Conservation (phyloP, 2,113 vertebrate genomes). For the Mobula birostris region DNA sequence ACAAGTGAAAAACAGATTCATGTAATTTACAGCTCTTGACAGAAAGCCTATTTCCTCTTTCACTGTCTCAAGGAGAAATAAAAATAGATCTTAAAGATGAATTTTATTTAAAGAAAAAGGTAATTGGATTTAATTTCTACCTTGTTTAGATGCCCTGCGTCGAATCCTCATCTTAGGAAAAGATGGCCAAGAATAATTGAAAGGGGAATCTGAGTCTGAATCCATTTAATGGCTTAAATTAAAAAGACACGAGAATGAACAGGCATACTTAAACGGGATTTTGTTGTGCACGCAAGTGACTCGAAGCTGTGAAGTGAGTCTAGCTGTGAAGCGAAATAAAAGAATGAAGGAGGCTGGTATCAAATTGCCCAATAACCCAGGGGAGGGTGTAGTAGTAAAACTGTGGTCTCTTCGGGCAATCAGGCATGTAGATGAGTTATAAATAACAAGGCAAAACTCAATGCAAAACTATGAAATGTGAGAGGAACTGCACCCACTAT, state of each 20-base stretch:
- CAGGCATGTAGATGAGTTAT: slow-evolving; percentile 62
- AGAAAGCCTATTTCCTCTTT: neutral
- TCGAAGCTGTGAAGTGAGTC: slow-evolving; percentile 54
- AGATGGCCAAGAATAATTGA: slow-evolving; percentile 98
- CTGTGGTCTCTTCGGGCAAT: slow-evolving; percentile 60
- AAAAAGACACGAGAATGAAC: slow-evolving; percentile 40
- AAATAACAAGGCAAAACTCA: slow-evolving; percentile 59
- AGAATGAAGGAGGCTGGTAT: slow-evolving; percentile 57
- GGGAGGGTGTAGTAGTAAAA: slow-evolving; percentile 59
- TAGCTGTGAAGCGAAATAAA: slow-evolving; percentile 58
- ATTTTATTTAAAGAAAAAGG: slow-evolving; percentile 19
- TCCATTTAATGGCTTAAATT: slow-evolving; percentile 68
- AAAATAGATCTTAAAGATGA: slow-evolving; percentile 39
- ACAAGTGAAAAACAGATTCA: neutral
- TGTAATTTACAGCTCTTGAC: neutral
- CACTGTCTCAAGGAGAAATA: slow-evolving; percentile 24
- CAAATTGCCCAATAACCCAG: slow-evolving; percentile 55
- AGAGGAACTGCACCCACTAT: slow-evolving; percentile 49
- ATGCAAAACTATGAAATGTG: slow-evolving; percentile 36
- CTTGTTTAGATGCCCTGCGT: slow-evolving; percentile 74
- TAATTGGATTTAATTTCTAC: slow-evolving; percentile 55
- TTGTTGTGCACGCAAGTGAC: slow-evolving; percentile 47
- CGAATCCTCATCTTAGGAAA: slow-evolving; percentile 93
- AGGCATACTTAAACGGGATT: slow-evolving; percentile 45
- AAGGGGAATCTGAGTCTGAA: slow-evolving; percentile 94